Percentiles rank a stretch among this genome's conserved stretches.
Evolutionary conservation across 2,797 vertebrate species (phyloP).

Genomic region (Tapirus indicus): DNA sequence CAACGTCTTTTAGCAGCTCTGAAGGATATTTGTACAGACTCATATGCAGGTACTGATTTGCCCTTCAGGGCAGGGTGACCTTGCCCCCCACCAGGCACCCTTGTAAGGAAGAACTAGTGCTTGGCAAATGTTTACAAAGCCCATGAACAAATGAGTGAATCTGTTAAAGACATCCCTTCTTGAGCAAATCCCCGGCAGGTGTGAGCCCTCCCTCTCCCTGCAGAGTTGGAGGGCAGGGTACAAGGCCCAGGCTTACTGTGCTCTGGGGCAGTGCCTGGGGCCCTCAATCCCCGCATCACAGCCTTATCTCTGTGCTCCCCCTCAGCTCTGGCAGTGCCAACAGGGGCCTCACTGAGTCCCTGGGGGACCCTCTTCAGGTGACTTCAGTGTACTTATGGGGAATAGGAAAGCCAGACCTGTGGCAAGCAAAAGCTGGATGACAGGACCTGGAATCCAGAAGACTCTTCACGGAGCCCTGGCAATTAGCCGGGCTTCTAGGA

Average conservation of each 20-base stretch:
- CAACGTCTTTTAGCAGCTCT: not conserved
- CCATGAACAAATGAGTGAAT: not conserved
- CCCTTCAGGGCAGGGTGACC: not conserved
- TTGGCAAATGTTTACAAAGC: not conserved
- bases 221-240: no score
- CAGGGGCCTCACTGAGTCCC: not conserved
- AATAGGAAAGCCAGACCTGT: not conserved
- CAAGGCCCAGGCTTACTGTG: not conserved
- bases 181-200: not conserved
- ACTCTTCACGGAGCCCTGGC: not conserved
- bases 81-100: accelerated
- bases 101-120: no score
- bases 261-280: not conserved
- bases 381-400: not conserved
- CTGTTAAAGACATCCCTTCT: not conserved
- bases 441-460: not conserved
- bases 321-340: not conserved
- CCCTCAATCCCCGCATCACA: accelerated
- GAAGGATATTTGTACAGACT: not conserved
- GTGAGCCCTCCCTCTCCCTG: accelerated
- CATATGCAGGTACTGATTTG: not conserved
- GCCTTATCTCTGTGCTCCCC: not conserved
- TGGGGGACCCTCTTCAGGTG: not conserved
- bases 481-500: no score
- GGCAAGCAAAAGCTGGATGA: not conserved